Conservation (phyloP, 2,113 vertebrate genomes). For the Haliaeetus leucogaster region DNA sequence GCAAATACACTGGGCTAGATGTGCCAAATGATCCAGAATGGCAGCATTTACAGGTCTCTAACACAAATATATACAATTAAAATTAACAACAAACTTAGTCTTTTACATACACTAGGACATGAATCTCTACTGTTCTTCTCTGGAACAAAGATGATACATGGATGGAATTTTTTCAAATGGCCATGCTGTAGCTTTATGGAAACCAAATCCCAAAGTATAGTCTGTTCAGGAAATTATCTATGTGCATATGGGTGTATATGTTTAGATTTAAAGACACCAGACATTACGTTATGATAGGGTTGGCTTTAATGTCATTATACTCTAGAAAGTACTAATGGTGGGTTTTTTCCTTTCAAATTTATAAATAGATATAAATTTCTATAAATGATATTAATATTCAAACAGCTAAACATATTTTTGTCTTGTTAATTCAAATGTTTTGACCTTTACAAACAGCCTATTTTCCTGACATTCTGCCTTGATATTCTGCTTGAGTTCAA, state of each 20-base stretch:
- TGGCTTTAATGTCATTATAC: not conserved
- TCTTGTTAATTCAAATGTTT: not conserved
- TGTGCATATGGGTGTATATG: not conserved
- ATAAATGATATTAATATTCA: not conserved
- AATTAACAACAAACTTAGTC: not conserved
- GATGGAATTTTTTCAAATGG: not conserved
- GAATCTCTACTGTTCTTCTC: not conserved
- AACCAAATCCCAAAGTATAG: not conserved
- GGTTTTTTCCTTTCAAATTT: not conserved
- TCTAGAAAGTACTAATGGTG: not conserved
- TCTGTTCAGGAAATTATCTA: not conserved
- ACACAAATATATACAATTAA: not conserved
- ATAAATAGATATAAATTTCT: not conserved
- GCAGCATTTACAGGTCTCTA: not conserved
- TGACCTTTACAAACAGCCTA: not conserved
- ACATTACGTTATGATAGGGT: not conserved
- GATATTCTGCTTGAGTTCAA: not conserved
- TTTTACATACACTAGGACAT: not conserved
- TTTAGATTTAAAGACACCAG: not conserved
- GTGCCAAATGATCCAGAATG: not conserved
- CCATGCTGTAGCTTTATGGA: not conserved
- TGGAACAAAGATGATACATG: not conserved
- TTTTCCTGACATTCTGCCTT: not conserved
- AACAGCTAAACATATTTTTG: not conserved
- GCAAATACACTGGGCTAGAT: not conserved